Evolutionary conservation across 2,113 vertebrate species (phyloP).

Genomic region (mouse (Mus musculus)): DNA sequence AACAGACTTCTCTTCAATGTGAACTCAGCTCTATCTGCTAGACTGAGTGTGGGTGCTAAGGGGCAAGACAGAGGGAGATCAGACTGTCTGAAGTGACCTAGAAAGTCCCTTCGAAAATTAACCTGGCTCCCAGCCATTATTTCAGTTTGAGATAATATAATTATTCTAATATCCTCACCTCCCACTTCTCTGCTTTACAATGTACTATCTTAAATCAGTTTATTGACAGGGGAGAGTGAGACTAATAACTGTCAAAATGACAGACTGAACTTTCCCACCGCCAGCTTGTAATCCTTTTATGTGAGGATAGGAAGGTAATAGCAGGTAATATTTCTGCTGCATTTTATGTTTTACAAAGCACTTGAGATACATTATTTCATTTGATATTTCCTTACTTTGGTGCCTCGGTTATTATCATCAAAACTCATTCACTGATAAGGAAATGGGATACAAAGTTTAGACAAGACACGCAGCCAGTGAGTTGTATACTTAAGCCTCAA

Average conservation of each 20-base stretch:
- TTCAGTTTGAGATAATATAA: constrained; percentile 53
- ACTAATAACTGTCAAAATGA: constrained; percentile 74
- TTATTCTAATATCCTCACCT: constrained; percentile 53
- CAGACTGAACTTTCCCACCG: constrained; percentile 47
- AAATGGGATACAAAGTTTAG: constrained; percentile 44
- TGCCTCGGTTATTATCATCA: constrained; percentile 49
- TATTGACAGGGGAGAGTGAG: constrained; percentile 66
- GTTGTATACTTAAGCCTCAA: neutral
- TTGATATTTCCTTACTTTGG: constrained; percentile 37
- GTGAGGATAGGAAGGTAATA: constrained; percentile 51
- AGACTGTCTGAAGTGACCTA: neutral
- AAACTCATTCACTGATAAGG: constrained; percentile 11
- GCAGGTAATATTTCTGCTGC: constrained; percentile 50
- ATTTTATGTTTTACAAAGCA: constrained; percentile 62
- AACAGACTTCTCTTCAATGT: neutral
- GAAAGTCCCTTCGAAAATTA: neutral
- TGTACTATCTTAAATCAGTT: constrained; percentile 58
- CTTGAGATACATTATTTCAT: constrained; percentile 63
- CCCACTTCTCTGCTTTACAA: constrained; percentile 50
- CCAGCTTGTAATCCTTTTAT: constrained; percentile 61
- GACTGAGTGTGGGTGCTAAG: neutral
- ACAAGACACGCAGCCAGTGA: neutral
- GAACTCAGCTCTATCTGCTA: neutral
- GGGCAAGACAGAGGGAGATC: neutral
- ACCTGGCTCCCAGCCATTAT: constrained; percentile 31